Evolutionary conservation across 2,797 vertebrate species (phyloP), one percentile per base, ranked within the genome.

Genomic region (Parambassis ranga): DNA sequence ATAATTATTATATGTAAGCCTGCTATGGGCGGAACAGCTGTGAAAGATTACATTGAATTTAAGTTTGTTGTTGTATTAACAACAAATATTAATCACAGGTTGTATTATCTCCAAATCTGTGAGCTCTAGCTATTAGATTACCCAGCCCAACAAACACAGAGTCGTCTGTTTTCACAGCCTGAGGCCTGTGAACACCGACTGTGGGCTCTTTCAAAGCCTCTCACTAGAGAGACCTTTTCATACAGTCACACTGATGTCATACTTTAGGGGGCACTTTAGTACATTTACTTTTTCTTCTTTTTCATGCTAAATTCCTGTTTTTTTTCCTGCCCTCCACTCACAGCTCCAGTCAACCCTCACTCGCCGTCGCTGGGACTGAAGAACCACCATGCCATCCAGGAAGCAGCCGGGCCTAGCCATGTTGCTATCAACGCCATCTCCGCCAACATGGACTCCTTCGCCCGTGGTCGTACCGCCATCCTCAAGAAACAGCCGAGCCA

Each of bases 381-480:
- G 75, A 98, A 96, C 82, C 93, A 98, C 85, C 89, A 96, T 94
- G 97, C 95, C 74, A 92, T 95, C 90, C 93, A 95, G 89, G 96
- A 98, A 73, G 95, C 94, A 18, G 95, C 96, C 1, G 96, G 97
- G 90, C 98, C 97, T 83, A 99, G 98, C 91, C 95, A 96, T 75
- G 95, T 98, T 93, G 98, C 98, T 38, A 96, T 98, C 89, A 99
- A 92, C 37, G 97, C 95, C 90, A 99, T 99, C 90, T 99, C 98
- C 5, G 98, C 98, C 85, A 99, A 98, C 92, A 99, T 99, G 98
- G 98, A 99, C 87, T 98, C 96, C 5, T 98, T 97, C 8, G 96
- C 96, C 37, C 95, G 95, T 9, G 96, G 98, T 46, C 95, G 98
- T 63, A 98, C 97, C 0, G 96, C 98, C 65, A 94, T 96, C 47